These are phyloP conservation scores for Pedetes capensis DNA, from an alignment of 2,113 vertebrate species.

Conservation along the genomic window DNA sequence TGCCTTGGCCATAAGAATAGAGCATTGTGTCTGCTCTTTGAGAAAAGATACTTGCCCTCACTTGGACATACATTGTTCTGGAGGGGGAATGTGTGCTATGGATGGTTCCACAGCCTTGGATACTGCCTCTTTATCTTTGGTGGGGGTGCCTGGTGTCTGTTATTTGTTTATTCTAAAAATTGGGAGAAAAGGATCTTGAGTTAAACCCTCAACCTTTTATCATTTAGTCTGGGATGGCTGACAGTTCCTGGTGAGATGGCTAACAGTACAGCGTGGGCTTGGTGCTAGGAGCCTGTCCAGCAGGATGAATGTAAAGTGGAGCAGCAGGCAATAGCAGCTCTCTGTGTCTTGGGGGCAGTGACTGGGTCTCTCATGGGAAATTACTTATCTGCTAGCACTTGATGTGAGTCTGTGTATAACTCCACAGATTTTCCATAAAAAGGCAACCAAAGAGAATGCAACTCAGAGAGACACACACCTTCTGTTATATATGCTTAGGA, in stretches of 20 bases:
- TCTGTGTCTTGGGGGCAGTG: accelerated
- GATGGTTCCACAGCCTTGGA: no score
- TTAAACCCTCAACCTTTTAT: background rate
- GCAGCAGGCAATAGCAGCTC: background rate
- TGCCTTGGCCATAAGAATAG: background rate
- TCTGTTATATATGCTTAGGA: background rate
- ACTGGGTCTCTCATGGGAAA: background rate
- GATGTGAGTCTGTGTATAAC: background rate
- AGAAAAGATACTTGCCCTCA: background rate
- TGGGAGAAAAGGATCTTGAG: background rate
- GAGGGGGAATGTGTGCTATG: background rate
- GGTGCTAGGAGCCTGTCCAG: background rate
- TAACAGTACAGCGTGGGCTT: background rate
- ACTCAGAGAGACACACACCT: background rate
- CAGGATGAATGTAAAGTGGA: background rate
- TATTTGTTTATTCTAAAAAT: slow-evolving; percentile 29
- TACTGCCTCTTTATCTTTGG: background rate
- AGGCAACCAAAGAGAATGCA: background rate
- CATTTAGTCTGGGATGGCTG: no score
- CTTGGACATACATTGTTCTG: background rate
- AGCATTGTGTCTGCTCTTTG: no score
- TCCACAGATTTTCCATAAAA: background rate
- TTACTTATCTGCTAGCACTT: background rate
- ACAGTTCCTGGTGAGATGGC: background rate
- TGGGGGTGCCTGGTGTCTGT: background rate